Percentiles rank a stretch among this genome's conserved stretches.
Conservation (phyloP, 2,888 invertebrate genomes). For the Argynnis bischoffii region DNA sequence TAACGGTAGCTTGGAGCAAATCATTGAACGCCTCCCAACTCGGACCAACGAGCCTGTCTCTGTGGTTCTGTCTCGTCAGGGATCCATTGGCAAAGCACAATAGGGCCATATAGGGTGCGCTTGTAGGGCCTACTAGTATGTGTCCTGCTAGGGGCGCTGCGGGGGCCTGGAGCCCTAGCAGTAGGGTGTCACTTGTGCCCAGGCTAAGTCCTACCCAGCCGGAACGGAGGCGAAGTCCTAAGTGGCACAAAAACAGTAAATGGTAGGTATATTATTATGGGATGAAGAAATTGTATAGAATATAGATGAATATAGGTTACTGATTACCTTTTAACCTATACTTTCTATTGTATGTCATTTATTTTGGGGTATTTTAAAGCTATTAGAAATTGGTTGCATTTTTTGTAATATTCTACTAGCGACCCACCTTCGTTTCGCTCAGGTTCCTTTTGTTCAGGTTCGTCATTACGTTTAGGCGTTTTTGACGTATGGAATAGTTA, state of each 20-base stretch:
- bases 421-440: too few relatives aligned
- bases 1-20: slow-evolving; percentile 89
- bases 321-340: too few relatives aligned
- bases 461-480: too few relatives aligned
- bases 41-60: slow-evolving; percentile 87
- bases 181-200: slow-evolving; percentile 97
- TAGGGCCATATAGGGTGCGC: slow-evolving; percentile 92
- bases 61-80: slow-evolving; percentile 91
- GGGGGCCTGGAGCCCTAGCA: slow-evolving; percentile 88
- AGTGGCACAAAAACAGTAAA: background rate
- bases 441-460: too few relatives aligned
- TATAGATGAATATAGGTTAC: too few relatives aligned
- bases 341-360: too few relatives aligned
- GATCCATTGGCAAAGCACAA: slow-evolving; percentile 98
- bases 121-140: slow-evolving; percentile 93
- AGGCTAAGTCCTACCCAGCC: slow-evolving; percentile 94
- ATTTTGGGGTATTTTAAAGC: too few relatives aligned
- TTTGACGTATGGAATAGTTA: too few relatives aligned
- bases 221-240: slow-evolving; percentile 89
- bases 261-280: background rate
- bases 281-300: too few relatives aligned
- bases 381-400: too few relatives aligned
- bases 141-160: slow-evolving; percentile 89
- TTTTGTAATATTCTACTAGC: too few relatives aligned
- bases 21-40: slow-evolving; percentile 94